Conservation (phyloP, 2,888 invertebrate genomes). For the Trachelus iudaicus region DNA sequence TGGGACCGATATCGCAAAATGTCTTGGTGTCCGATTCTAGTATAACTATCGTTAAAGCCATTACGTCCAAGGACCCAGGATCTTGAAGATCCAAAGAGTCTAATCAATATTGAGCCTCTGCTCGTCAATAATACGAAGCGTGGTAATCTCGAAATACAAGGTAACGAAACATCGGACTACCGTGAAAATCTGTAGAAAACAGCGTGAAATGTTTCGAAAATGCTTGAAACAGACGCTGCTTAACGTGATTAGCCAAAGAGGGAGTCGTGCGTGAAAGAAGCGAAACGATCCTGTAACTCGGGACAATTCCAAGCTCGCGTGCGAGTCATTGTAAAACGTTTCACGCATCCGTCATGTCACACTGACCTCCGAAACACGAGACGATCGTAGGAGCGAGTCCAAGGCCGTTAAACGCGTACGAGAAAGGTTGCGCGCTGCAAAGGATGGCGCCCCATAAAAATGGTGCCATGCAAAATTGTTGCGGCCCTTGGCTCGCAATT, state of each 20-base stretch:
- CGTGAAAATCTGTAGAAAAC: background rate
- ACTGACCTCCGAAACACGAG: background rate
- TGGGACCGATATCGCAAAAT: conserved; percentile 9
- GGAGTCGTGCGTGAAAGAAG: background rate
- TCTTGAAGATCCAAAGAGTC: background rate
- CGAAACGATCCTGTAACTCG: background rate
- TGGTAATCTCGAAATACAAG: background rate
- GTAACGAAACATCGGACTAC: background rate
- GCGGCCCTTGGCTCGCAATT: background rate
- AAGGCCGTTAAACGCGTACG: background rate
- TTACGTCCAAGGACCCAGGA: background rate
- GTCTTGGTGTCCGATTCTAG: background rate
- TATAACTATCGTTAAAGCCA: background rate
- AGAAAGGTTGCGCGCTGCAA: background rate
- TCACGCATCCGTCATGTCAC: conserved; percentile 12
- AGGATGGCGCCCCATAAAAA: background rate
- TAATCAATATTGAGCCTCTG: background rate
- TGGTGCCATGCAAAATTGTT: background rate
- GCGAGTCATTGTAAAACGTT: background rate
- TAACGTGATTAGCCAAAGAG: background rate
- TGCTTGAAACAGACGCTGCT: background rate
- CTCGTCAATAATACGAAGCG: background rate
- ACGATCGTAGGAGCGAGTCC: background rate
- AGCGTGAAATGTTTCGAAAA: background rate
- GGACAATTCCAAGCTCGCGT: background rate